Percentiles rank a stretch among this genome's conserved stretches.
phyloP scores from a whole-genome alignment of 2,888 invertebrate genomes.

The Tipula helvola region DNA sequence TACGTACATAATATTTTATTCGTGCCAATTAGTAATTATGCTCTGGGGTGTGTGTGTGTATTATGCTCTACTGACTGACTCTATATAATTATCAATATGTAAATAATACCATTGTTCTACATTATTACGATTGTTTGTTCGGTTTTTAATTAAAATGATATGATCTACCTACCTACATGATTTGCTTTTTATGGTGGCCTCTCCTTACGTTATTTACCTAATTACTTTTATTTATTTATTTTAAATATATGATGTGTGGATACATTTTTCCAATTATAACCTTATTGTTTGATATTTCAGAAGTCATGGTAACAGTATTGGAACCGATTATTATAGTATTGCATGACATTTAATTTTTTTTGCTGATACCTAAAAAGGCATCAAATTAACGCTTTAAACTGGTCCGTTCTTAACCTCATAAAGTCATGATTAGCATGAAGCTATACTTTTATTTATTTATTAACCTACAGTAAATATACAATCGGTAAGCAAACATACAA shows the following conservation, averaged over 20 bases:
- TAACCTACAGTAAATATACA: no score
- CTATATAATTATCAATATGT: background rate
- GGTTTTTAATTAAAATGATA: background rate
- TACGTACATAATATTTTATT: background rate
- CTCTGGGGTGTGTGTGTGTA: background rate
- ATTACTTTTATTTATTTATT: background rate
- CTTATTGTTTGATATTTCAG: no score
- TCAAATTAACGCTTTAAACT: no score
- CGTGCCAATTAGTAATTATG: background rate
- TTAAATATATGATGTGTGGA: background rate
- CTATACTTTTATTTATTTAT: no score
- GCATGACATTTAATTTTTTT: no score
- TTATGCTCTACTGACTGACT: background rate
- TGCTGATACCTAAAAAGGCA: no score
- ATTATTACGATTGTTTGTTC: background rate
- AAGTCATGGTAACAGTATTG: no score
- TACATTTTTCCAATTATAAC: background rate
- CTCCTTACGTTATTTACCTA: background rate
- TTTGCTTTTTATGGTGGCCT: background rate
- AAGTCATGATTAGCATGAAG: no score
- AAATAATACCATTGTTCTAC: background rate
- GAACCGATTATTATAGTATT: no score
- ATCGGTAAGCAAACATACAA: no score
- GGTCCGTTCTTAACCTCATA: no score
- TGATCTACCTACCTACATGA: background rate